A percentile compares a stretch with the other conserved stretches of the same genome.
Evolutionary conservation across 2,113 vertebrate genomes (phyloP).

Genomic region (Odontesthes bonariensis): DNA sequence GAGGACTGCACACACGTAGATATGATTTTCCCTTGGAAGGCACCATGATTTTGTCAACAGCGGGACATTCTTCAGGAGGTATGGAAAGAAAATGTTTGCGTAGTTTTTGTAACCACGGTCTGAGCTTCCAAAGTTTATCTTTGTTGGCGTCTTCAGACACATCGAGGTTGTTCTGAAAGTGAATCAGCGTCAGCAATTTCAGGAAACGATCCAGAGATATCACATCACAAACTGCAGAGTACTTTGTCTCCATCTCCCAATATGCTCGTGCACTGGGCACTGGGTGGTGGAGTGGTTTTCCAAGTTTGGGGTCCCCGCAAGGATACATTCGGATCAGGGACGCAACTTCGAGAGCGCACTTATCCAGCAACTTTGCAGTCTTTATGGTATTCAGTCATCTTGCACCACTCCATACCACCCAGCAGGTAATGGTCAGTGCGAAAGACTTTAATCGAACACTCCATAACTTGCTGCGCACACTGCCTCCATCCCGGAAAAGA

Average conservation of each 20-base stretch:
- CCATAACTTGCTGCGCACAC: not conserved
- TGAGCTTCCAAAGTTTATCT: no score
- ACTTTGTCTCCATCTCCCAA: conserved; percentile 43
- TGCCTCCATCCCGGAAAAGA: not conserved
- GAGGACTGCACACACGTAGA: no score
- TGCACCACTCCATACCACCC: no score
- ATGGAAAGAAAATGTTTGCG: not conserved
- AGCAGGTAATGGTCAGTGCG: no score
- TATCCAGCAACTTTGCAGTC: no score
- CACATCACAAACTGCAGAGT: not conserved
- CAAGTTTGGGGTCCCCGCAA: no score
- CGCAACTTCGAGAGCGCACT: no score
- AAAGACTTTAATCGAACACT: no score
- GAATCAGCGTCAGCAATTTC: conserved; percentile 2
- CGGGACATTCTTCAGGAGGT: not conserved
- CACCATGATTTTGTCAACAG: conserved; percentile 9
- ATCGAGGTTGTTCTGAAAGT: conserved; percentile 12
- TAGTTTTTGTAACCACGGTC: conserved; percentile 4
- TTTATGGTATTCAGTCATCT: no score
- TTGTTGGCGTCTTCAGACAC: conserved; percentile 11
- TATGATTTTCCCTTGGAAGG: conserved; percentile 7
- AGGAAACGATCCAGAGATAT: not conserved
- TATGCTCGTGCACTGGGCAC: conserved; percentile 9
- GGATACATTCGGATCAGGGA: no score
- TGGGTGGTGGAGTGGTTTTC: no score